Conservation (phyloP, 2,797 vertebrate genomes). For the Kryptopterus vitreolus region DNA sequence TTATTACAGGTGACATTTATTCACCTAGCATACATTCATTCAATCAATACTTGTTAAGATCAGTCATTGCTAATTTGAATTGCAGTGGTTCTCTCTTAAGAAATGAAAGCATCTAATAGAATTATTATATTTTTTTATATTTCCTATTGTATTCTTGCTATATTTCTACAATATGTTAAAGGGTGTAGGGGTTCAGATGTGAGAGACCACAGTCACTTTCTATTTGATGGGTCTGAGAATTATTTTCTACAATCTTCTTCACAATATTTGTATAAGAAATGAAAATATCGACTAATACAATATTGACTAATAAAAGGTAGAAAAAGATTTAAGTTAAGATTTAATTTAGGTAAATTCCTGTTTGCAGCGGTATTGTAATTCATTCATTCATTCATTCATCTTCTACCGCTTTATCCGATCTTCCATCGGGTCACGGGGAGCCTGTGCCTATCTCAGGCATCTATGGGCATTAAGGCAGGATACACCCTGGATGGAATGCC, state of each 20-base stretch:
- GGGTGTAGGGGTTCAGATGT: background rate
- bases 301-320: background rate
- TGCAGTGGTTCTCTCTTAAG: background rate
- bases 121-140: background rate
- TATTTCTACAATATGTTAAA: background rate
- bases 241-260: background rate
- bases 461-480: too few species aligned
- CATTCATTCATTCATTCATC: too few species aligned
- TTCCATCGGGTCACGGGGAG: too few species aligned
- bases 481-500: too few species aligned
- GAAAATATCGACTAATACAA: background rate
- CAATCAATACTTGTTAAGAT: background rate
- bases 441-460: too few species aligned
- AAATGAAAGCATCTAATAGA: background rate
- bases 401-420: too few species aligned
- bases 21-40: background rate
- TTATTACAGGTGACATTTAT: background rate
- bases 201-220: background rate
- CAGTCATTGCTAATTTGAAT: background rate
- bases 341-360: too few species aligned
- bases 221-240: background rate
- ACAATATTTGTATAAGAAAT: background rate
- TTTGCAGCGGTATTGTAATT: too few species aligned
- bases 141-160: background rate
- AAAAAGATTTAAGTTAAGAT: background rate